A percentile compares a stretch with the other conserved stretches of the same genome.
phyloP scores from a whole-genome alignment of 2,888 invertebrate genomes.

The Tetranychus truncatus region DNA sequence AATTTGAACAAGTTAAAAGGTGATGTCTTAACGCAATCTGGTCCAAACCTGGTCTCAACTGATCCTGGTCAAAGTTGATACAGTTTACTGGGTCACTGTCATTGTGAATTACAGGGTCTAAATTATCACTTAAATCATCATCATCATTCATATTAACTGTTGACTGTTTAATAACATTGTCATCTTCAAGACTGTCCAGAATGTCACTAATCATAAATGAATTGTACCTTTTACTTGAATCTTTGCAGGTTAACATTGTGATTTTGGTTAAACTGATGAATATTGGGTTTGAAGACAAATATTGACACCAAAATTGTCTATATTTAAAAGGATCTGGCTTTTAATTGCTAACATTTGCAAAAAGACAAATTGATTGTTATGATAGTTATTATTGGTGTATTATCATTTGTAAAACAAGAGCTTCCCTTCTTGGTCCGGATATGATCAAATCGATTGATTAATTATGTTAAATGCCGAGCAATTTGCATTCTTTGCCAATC shows the following conservation, averaged over 20 bases:
- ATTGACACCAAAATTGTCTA: too few species aligned
- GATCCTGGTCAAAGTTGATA: too few species aligned
- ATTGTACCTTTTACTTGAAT: slow-evolving; percentile 4
- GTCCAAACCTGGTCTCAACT: background rate
- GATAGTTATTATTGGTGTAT: too few species aligned
- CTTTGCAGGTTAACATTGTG: background rate
- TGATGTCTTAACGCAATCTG: background rate
- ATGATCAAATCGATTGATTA: background rate
- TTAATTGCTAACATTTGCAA: too few species aligned
- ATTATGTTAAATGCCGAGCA: background rate
- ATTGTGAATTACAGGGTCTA: too few species aligned
- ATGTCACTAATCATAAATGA: slow-evolving; percentile 18
- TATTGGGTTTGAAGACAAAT: too few species aligned
- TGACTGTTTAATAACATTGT: too few species aligned
- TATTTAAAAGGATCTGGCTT: too few species aligned
- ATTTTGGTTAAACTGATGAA: background rate
- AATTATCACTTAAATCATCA: slow-evolving; percentile 3
- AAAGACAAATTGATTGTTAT: too few species aligned
- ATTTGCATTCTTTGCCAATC: background rate
- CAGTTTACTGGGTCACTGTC: too few species aligned
- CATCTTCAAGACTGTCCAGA: background rate
- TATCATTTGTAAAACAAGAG: background rate
- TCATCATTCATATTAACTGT: background rate
- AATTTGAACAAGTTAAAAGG: slow-evolving; percentile 2
- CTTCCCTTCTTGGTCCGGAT: background rate